These are phyloP conservation scores for Sminthurides aquaticus DNA, from an alignment of 2,888 invertebrate species.

Conservation along the genomic window DNA sequence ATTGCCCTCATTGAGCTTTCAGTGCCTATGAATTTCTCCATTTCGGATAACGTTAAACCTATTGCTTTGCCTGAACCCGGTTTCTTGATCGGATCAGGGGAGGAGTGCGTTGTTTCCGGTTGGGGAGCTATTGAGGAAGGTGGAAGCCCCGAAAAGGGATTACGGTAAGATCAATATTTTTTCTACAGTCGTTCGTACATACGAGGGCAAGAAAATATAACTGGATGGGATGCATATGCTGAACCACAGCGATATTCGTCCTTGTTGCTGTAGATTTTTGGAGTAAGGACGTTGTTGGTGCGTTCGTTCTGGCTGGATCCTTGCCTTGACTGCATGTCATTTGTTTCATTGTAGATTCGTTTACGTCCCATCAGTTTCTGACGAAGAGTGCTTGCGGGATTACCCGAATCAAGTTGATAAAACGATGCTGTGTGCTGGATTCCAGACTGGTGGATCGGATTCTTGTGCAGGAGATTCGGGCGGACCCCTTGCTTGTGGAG, in stretches of 20 bases:
- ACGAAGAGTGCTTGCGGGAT: neutral
- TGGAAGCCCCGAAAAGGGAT: neutral
- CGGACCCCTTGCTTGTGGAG: neutral
- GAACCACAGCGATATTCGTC: too few species aligned
- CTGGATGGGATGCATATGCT: too few species aligned
- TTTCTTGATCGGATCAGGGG: neutral
- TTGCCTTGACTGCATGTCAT: too few species aligned
- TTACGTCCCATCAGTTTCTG: neutral
- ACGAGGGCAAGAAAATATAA: too few species aligned
- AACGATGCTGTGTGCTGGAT: constrained; percentile 12
- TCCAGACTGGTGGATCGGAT: neutral
- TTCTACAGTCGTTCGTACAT: too few species aligned
- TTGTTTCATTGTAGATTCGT: neutral
- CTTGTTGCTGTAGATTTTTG: neutral
- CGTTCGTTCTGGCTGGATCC: neutral
- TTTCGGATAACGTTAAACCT: neutral
- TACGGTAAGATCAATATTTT: too few species aligned
- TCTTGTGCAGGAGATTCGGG: constrained; percentile 10
- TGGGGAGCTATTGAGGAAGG: constrained; percentile 3
- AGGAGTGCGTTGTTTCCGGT: constrained; percentile 3
- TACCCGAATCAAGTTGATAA: constrained; percentile 1
- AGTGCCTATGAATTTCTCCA: neutral
- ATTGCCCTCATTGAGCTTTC: constrained; percentile 3
- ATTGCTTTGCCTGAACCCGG: neutral
- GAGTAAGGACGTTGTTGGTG: too few species aligned